A percentile compares a stretch with the other conserved stretches of the same genome.
These are phyloP conservation scores for Urocyon cinereoargenteus DNA, from an alignment of 2,797 vertebrate species.

Conservation along the genomic window DNA sequence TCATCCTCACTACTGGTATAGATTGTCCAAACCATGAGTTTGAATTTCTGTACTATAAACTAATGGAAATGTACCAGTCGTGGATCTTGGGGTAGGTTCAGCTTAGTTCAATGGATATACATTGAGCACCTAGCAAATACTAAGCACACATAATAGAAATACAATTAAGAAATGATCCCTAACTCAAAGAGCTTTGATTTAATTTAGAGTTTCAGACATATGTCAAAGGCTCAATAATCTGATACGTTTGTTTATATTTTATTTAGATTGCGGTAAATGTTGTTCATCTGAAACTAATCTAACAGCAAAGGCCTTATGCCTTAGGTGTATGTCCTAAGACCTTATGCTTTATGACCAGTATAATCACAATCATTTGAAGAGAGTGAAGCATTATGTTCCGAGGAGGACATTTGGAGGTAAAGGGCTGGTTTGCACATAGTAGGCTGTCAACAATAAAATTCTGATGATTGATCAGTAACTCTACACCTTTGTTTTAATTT, in stretches of 20 bases:
- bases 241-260: slow-evolving; percentile 20
- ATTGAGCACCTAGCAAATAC: not conserved
- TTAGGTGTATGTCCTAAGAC: not conserved
- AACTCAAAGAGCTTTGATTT: slow-evolving; percentile 14
- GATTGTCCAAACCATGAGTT: not conserved
- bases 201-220: slow-evolving; percentile 4
- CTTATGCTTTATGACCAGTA: not conserved
- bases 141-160: slow-evolving; percentile 24
- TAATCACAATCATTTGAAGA: not conserved
- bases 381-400: not conserved
- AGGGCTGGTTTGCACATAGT: not conserved
- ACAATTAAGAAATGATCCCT: slow-evolving; percentile 9
- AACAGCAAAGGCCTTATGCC: not conserved
- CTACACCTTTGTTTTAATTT: not conserved
- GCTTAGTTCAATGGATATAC: not conserved
- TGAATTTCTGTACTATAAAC: slow-evolving; percentile 44
- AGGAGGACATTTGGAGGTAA: not conserved
- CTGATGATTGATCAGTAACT: not conserved
- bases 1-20: not conserved
- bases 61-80: not conserved
- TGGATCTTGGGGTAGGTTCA: not conserved
- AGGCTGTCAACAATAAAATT: slow-evolving; percentile 6
- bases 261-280: not conserved
- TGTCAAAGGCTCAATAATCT: not conserved
- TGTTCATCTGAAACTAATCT: not conserved